Conservation (phyloP, 2,797 vertebrate species). For the Hozukius guyotensis region DNA sequence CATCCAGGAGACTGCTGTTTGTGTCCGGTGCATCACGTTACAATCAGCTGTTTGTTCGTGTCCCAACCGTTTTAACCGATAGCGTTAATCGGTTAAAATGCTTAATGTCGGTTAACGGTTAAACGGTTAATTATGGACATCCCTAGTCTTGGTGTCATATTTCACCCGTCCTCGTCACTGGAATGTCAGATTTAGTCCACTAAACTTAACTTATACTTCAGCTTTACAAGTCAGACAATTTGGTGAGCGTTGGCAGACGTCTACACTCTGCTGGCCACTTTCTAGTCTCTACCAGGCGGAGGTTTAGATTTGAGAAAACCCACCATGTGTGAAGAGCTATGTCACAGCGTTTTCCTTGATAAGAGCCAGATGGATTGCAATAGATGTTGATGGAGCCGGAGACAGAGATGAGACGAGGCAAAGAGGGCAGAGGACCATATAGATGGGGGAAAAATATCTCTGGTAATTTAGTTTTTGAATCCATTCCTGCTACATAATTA, state of each 20-base stretch:
- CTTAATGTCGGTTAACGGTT: too few species aligned
- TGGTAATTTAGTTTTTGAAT: conserved; percentile 4
- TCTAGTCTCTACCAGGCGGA: background rate
- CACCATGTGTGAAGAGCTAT: conserved; percentile 13
- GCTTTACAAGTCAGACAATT: background rate
- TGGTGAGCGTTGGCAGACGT: background rate
- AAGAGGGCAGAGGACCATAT: background rate
- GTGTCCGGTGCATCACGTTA: too few species aligned
- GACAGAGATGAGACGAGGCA: conserved; percentile 11
- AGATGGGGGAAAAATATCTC: background rate
- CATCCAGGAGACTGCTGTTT: too few species aligned
- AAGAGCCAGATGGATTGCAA: conserved; percentile 33
- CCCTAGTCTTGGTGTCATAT: background rate
- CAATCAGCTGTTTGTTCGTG: too few species aligned
- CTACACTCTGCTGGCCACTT: background rate
- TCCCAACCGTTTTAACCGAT: too few species aligned
- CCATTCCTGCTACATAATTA: background rate
- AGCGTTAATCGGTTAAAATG: too few species aligned
- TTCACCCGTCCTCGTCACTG: background rate
- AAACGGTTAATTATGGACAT: too few species aligned
- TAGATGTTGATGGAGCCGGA: background rate
- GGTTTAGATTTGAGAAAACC: background rate
- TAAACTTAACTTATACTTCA: background rate
- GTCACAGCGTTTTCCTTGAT: background rate
- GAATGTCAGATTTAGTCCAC: background rate